Evolutionary conservation across 1,140 invertebrate species (phyloP), one percentile per base, ranked within the genome.

Genomic region (Microplitis mediator): DNA sequence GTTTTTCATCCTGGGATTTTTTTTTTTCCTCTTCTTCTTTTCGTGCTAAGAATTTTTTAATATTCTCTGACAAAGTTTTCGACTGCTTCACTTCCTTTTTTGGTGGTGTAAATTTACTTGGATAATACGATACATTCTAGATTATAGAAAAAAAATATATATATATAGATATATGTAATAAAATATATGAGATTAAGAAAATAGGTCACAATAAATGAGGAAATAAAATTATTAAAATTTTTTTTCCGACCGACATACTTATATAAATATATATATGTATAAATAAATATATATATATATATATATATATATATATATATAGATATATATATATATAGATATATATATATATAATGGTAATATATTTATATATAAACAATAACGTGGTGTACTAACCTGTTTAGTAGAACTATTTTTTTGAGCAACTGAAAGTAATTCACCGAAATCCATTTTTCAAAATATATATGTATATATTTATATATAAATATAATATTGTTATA

Each of bases 21-120:
- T 88, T 87, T 71, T 82, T 87, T 77, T 96, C 94, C 79, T 96
- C 94, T 69, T 92, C 90, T 82, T 95, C 93, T 80, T 93, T 93
- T 75, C 91, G 92, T 4, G 91, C 92, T 8, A 96, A 84, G 84
- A 96, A 96, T 83, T 93, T 94, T 80, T 94, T 91, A 61, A 97
- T 93, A 79, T 95, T 94, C 0, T 88, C 90, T 0, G 93, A 94
- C 5, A 95, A 85, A 56, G 87, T 88, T 75, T 89, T 90, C 71
- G 89, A 90, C 36, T 91, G 89, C 74, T 92, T 93, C 63, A 89
- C 88, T 69, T 92, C 89, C 79, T 95, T 95, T 81, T 95, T 96
- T 0, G 93, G 92, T n/a, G 94, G 92, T 58, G 92, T 88, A 82
- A 94, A 94, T 76, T 92, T 91, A 0, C 93, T 93, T 77, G 90